Conservation (phyloP, 2,797 vertebrate genomes). For the Synanceia verrucosa region DNA sequence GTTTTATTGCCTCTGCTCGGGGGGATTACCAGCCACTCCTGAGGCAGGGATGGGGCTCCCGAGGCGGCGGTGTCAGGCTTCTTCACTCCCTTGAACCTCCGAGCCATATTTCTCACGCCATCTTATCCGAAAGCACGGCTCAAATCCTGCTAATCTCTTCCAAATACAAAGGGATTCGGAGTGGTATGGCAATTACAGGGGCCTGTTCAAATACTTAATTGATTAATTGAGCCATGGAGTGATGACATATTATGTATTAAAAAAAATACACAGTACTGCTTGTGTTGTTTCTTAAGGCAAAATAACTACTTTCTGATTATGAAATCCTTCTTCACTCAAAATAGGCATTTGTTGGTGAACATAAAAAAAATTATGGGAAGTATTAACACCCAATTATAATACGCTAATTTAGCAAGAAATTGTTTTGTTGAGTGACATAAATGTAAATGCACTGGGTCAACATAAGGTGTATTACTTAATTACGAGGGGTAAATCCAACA, state of each 20-base stretch:
- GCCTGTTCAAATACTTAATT: constrained; percentile 64
- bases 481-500: too few relatives aligned
- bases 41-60: constrained; percentile 55
- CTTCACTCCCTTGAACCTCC: constrained; percentile 63
- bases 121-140: constrained; percentile 76
- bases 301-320: constrained; percentile 11
- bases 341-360: too few relatives aligned
- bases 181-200: constrained; percentile 62
- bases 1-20: constrained; percentile 81
- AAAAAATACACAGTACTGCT: constrained; percentile 15
- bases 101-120: constrained; percentile 79
- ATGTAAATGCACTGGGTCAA: too few relatives aligned
- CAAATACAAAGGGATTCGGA: constrained; percentile 70
- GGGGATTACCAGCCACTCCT: constrained; percentile 72
- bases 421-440: too few relatives aligned
- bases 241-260: constrained; percentile 32
- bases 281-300: not conserved
- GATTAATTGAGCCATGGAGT: constrained; percentile 53
- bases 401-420: too few relatives aligned
- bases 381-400: too few relatives aligned
- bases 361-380: too few relatives aligned
- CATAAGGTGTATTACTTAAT: too few relatives aligned
- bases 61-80: constrained; percentile 41
- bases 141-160: constrained; percentile 77
- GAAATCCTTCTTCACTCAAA: constrained; percentile 16